Evolutionary conservation across 2,888 invertebrate species (phyloP).

Genomic region (Pachymerium ferrugineum): DNA sequence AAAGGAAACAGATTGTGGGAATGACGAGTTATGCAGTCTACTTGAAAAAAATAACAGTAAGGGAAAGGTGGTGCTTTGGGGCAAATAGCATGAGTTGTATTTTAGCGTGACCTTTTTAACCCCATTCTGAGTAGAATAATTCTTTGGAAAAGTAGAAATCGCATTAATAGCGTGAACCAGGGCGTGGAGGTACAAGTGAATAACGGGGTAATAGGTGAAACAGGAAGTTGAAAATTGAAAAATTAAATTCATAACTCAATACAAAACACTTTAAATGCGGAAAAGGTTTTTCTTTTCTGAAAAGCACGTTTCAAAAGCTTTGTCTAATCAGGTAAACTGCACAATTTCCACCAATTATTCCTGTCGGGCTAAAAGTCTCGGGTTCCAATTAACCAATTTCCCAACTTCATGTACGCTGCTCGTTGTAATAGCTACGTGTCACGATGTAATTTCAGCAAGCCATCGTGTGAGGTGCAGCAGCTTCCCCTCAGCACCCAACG

Average conservation of each 20-base stretch:
- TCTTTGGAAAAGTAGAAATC: not conserved
- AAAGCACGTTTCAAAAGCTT: too few species aligned
- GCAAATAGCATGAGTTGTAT: constrained; percentile 9
- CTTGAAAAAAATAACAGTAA: not conserved
- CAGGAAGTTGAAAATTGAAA: not conserved
- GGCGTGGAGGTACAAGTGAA: not conserved
- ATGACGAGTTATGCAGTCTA: not conserved
- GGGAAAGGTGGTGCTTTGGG: not conserved
- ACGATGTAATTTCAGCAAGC: not conserved
- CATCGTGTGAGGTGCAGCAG: not conserved
- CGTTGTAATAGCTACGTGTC: constrained; percentile 9
- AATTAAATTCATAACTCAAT: too few species aligned
- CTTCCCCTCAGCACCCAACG: not conserved
- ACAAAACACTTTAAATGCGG: too few species aligned
- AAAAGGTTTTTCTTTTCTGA: too few species aligned
- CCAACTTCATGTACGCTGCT: not conserved
- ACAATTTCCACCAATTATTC: not conserved
- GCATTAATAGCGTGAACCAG: not conserved
- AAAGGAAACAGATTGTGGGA: not conserved
- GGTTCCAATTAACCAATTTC: not conserved
- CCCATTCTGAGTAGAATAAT: not conserved
- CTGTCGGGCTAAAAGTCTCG: not conserved
- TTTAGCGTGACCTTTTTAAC: not conserved
- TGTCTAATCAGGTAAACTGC: too few species aligned
- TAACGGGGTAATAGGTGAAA: not conserved